Conservation (phyloP, 2,797 vertebrate genomes). For the Chloroceryle inda region DNA sequence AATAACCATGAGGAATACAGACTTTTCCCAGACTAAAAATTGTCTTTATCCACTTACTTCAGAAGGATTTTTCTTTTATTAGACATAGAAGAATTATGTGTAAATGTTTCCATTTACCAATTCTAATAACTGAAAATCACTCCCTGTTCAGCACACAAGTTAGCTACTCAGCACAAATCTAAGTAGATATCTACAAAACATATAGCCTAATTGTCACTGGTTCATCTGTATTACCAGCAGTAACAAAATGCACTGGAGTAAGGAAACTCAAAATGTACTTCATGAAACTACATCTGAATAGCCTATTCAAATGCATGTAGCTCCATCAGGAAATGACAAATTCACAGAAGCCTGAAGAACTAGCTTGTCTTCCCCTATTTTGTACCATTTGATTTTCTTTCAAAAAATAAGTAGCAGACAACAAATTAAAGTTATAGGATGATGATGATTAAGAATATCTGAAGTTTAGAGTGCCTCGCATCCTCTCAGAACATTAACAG, state of each 20-base stretch:
- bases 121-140: background rate
- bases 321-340: background rate
- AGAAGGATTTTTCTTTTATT: background rate
- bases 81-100: background rate
- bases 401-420: background rate
- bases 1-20: background rate
- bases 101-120: constrained; percentile 1
- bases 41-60: background rate
- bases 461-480: background rate
- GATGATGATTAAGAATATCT: background rate
- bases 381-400: background rate
- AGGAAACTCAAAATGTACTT: background rate
- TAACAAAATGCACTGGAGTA: background rate
- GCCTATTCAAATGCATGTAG: background rate
- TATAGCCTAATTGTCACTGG: background rate
- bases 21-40: background rate
- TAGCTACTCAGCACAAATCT: background rate
- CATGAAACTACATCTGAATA: background rate
- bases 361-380: background rate
- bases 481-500: background rate
- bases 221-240: constrained; percentile 23
- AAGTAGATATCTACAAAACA: constrained; percentile 11
- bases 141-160: background rate
- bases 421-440: background rate
- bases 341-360: background rate